Conservation (phyloP, 92 coral and sea anemone genomes). For the Porites evermanni region DNA sequence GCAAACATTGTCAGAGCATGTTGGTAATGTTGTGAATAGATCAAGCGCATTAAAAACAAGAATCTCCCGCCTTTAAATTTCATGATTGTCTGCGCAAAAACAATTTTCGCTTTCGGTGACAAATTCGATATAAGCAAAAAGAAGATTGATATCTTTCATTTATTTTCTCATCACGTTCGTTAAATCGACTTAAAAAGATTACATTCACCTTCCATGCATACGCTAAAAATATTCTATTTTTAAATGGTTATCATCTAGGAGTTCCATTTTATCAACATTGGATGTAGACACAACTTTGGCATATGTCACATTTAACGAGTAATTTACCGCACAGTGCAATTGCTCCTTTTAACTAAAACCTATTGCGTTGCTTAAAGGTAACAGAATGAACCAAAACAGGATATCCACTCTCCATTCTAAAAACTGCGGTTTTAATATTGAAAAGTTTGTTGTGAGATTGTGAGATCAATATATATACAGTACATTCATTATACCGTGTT, state of each 20-base stretch:
- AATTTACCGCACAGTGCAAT: neutral
- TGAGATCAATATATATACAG: neutral
- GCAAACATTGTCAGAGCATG: neutral
- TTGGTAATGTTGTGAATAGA: neutral
- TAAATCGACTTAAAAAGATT: neutral
- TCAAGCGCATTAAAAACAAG: slow-evolving; percentile 5
- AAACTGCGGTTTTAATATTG: neutral
- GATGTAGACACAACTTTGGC: slow-evolving; percentile 13
- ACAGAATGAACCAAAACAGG: neutral
- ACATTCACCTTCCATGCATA: neutral
- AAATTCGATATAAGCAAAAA: neutral
- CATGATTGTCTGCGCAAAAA: neutral
- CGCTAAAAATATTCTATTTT: slow-evolving; percentile 8
- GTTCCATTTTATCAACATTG: neutral
- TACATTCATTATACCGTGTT: neutral
- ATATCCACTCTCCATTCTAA: too few relatives aligned
- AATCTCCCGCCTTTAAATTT: neutral
- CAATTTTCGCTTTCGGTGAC: neutral
- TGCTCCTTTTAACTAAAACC: neutral
- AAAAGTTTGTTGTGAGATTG: neutral
- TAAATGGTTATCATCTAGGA: neutral
- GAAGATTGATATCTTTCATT: neutral
- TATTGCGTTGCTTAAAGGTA: neutral
- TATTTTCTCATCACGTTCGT: neutral
- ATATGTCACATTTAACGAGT: slow-evolving; percentile 13